Evolutionary conservation across 2,113 vertebrate genomes (phyloP).

Genomic region (Hiodon alosoides): DNA sequence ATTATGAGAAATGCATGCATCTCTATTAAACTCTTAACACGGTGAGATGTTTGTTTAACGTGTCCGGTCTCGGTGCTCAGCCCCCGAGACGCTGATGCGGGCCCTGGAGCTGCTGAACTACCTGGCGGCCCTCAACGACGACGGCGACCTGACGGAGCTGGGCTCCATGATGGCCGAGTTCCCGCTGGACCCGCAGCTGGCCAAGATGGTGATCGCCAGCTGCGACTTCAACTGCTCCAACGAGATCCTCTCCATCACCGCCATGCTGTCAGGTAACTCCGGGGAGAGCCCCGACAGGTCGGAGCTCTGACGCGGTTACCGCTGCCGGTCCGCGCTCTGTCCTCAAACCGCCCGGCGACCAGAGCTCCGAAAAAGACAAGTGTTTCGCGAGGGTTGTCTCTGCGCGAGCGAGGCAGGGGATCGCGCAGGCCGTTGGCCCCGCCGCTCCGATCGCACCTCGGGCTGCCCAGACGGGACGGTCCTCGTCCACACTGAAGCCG

Average conservation of each 20-base stretch:
- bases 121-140: constrained; percentile 89
- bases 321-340: background rate
- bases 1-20: too few species aligned
- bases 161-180: constrained; percentile 99
- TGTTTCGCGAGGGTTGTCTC: background rate
- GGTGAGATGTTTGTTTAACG: too few species aligned
- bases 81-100: constrained; percentile 96
- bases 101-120: constrained; percentile 94
- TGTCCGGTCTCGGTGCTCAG: constrained; percentile 45
- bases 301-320: background rate
- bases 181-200: constrained; percentile 90
- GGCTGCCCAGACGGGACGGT: background rate
- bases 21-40: too few species aligned
- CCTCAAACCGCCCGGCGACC: background rate
- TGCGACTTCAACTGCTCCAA: constrained; percentile 98
- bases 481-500: background rate
- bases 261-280: constrained; percentile 98
- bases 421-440: background rate
- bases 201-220: constrained; percentile 98
- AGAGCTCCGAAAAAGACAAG: background rate
- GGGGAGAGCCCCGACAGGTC: background rate
- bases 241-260: constrained; percentile 96
- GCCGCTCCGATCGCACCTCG: background rate
- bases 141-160: constrained; percentile 92
- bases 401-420: background rate